Percentiles rank a stretch among this genome's conserved stretches.
phyloP scores from a whole-genome alignment of 1,140 invertebrate species.

The Drosophila nikananu region DNA sequence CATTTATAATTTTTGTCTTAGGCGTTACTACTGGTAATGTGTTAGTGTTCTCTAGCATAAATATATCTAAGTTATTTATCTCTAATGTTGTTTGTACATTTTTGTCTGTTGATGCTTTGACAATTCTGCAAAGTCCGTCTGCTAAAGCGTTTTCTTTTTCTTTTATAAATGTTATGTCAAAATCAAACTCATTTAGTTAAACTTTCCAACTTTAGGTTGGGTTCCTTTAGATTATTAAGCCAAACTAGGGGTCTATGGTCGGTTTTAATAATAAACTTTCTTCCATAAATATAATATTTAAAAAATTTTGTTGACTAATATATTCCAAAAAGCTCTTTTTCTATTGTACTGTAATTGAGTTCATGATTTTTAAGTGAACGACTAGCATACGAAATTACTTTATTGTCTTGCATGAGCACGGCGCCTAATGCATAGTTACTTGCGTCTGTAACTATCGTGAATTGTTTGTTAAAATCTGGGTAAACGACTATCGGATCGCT shows the following conservation, averaged over 20 bases:
- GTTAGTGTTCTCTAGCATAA: neutral
- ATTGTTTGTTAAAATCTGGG: constrained; percentile 29
- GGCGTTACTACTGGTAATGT: neutral
- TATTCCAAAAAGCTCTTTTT: no score
- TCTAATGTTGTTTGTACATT: neutral
- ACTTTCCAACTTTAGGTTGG: no score
- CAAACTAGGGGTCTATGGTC: no score
- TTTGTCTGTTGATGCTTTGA: neutral
- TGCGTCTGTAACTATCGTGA: constrained; percentile 31
- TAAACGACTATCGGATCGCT: neutral
- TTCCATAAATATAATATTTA: no score
- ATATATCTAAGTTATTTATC: neutral
- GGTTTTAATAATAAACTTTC: no score
- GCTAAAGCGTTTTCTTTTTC: neutral
- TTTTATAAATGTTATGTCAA: neutral
- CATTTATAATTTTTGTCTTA: neutral
- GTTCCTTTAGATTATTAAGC: no score
- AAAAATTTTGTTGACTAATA: no score
- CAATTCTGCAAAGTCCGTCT: neutral
- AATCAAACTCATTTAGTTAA: no score
- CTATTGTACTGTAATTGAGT: no score
- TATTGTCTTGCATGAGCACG: constrained; percentile 15
- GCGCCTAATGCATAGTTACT: constrained; percentile 7
- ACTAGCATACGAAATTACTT: no score
- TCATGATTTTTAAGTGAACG: no score